Base-by-base conservation (phyloP, 2,888 invertebrate genomes). In the Sarcophaga carnaria region DNA sequence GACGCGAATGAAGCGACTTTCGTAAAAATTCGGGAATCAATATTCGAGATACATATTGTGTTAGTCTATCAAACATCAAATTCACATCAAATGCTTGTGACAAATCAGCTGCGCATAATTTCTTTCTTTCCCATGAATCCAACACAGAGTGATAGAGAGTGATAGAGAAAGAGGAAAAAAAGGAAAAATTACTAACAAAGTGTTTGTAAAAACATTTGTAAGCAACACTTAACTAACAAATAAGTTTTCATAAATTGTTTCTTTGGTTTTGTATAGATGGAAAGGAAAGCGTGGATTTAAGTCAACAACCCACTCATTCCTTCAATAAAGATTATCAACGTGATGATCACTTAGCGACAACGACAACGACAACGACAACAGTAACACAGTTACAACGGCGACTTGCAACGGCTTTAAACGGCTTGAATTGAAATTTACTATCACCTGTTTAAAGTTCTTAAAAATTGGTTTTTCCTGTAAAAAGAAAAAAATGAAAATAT, bases 181-280 rank as follows among this genome's bases (percentile, higher is more conserved):
- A 17, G 17, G 17, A 64, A 20, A 22, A 27, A 76, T 27, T 17
- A 20, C 54, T 81, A 76, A 74, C 59, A 59, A 87, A 79, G 87
- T 87, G 87, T 87, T 82, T 84, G 84, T 47, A 72, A 71, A 84
- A 82, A 84, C 84, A 87, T 87, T 87, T 87, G 87, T 87, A 81
- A 84, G 71, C 59, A 79, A 79, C 87, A 84, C 87, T 71, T 80
- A 84, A 76, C 75, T 54, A 75, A 87, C 87, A 87, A 87, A 87
- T 87, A 87, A 69, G 71, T 47, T 84, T 84, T 84, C 81, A 87
- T 87, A 87, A 82, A 80, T 37, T 37, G 37, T 37, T 37, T 37
- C 2, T 77, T 62, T 54, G 64, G 62, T 59, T 84, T 81, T 79
- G 12, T 72, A 10, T 81, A 49, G 20, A 71, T 64, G 20, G 54